phyloP scores from a whole-genome alignment of 2,888 invertebrate species.

The Desoria tigrina region DNA sequence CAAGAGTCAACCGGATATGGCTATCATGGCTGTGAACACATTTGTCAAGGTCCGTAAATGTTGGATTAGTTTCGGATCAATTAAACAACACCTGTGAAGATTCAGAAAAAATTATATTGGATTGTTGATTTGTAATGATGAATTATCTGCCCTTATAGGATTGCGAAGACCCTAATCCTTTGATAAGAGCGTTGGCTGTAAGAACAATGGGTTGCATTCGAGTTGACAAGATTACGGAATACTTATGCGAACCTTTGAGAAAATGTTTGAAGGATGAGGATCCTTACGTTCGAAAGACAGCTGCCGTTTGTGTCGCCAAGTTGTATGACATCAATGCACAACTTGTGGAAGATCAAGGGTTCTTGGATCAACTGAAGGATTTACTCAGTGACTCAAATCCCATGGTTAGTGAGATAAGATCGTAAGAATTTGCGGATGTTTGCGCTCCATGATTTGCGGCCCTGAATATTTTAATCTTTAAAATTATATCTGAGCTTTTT shows the following conservation, averaged over 20 bases:
- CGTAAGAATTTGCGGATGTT: too few species aligned
- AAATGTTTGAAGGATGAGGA: slow-evolving; percentile 95
- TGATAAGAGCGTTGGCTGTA: slow-evolving; percentile 96
- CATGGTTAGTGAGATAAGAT: slow-evolving; percentile 73
- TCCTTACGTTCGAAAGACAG: slow-evolving; percentile 97
- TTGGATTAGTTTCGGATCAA: neutral
- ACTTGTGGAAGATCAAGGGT: slow-evolving; percentile 82
- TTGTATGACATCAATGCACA: slow-evolving; percentile 89
- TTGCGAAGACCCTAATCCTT: slow-evolving; percentile 98
- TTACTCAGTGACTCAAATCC: slow-evolving; percentile 98
- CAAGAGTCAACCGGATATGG: slow-evolving; percentile 99
- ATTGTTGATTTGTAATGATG: neutral
- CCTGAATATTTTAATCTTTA: too few species aligned
- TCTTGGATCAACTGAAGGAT: slow-evolving; percentile 94
- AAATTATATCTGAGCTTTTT: too few species aligned
- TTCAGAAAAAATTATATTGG: neutral
- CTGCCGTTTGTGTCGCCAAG: slow-evolving; percentile 98
- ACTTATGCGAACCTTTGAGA: slow-evolving; percentile 94
- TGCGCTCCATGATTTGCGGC: too few species aligned
- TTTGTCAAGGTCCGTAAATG: slow-evolving; percentile 84
- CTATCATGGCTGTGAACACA: slow-evolving; percentile 99
- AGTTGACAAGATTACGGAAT: slow-evolving; percentile 99
- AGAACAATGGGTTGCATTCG: slow-evolving; percentile 99
- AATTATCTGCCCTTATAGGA: slow-evolving; percentile 66
- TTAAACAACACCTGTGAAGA: neutral